These are phyloP conservation scores for Martes martes DNA, from an alignment of 2,113 vertebrate genomes.

Conservation along the genomic window DNA sequence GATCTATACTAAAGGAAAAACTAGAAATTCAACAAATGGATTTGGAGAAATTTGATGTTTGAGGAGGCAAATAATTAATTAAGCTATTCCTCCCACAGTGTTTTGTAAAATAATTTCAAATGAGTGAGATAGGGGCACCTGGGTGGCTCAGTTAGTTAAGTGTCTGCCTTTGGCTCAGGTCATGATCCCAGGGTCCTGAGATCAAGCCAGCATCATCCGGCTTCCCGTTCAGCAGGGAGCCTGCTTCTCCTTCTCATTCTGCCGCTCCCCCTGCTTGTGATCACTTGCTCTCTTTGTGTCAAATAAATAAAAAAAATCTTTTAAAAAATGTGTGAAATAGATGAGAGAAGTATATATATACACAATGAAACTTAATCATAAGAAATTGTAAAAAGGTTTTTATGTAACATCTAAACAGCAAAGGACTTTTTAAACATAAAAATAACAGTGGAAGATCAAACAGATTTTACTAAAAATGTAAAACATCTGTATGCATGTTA, in stretches of 20 bases:
- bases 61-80: neutral
- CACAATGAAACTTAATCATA: neutral
- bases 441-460: neutral
- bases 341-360: neutral
- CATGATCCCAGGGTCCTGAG: neutral
- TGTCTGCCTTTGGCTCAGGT: neutral
- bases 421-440: slow-evolving; percentile 16
- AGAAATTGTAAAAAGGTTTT: neutral
- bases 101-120: slow-evolving; percentile 41
- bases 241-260: neutral
- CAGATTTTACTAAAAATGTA: neutral
- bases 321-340: neutral
- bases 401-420: neutral
- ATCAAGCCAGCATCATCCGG: neutral
- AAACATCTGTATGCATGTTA: neutral
- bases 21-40: slow-evolving; percentile 31
- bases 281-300: neutral
- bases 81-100: neutral
- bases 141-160: neutral
- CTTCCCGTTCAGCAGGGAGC: neutral
- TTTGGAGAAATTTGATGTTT: neutral
- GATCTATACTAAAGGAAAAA: slow-evolving; percentile 17
- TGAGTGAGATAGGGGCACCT: neutral
- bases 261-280: neutral
- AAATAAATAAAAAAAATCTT: neutral